Evolutionary conservation across 2,113 vertebrate genomes (phyloP), one percentile per base, ranked within the genome.

Genomic region (Passerina amoena): DNA sequence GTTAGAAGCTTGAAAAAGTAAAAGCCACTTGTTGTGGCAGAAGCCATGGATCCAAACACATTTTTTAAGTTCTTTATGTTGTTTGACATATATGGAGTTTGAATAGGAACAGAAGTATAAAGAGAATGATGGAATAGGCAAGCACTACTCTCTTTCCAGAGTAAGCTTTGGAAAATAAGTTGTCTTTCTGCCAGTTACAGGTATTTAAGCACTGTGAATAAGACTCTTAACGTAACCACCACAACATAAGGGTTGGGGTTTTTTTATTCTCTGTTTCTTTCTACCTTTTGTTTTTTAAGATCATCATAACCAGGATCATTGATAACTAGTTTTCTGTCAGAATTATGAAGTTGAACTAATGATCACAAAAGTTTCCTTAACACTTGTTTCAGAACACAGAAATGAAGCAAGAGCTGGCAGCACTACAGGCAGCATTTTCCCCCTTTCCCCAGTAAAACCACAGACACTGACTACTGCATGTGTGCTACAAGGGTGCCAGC

Each of bases 381-480:
- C 56, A 33, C 30, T 88, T 88, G 83, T 82, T 92, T 89, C 44
- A 76, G 54, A 82, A 83, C 37, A 44, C 21, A 45, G 76, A 85
- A 88, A 82, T 2, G 3, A 85, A 85, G 33, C 38, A 66, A 78
- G 73, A 85, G 28, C 28, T 82, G 31, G 63, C 59, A 85, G 44
- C 79, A 85, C 75, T 90, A 76, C 23, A 88, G 83, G 90, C 91
- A 96, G 91, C 45, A 57, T 8, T 92, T 70, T 84, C 17, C 11
- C 21, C 40, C 71, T 70, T 90, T 94, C 89, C 71, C 86, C 85
- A 94, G 24, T 25, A 93, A 81, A 80, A 53, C 19, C 83, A 88
- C 83, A 66, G 9, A 45, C 84, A 85, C 13, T 66, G 38, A 69
- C 8, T 35, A 19, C 19, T 2, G 2, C 38, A 14, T 53, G n/a